These are phyloP conservation scores for Cerastis leucographa DNA, from an alignment of 2,888 invertebrate genomes.

Conservation along the genomic window DNA sequence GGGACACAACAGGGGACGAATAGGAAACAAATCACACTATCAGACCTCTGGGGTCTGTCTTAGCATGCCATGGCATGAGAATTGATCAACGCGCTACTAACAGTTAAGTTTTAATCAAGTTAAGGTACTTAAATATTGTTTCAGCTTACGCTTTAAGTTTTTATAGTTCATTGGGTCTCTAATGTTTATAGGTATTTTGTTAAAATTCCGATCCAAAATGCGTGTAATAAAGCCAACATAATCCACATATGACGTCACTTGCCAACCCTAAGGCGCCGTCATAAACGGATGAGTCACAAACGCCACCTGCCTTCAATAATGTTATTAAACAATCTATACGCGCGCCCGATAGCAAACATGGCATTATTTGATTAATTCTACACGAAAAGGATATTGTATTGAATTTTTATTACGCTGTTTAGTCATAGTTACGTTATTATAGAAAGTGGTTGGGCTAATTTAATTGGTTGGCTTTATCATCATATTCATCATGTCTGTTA, in stretches of 20 bases:
- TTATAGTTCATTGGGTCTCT: too few relatives aligned
- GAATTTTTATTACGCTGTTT: constrained; percentile 62
- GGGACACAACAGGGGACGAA: too few relatives aligned
- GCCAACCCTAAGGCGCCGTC: constrained; percentile 61
- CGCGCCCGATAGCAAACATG: constrained; percentile 61
- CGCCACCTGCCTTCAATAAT: constrained; percentile 74
- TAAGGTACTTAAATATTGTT: too few relatives aligned
- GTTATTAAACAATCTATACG: constrained; percentile 70
- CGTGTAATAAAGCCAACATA: neutral
- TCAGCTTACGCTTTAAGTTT: too few relatives aligned
- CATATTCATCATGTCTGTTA: neutral
- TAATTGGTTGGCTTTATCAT: constrained; percentile 16
- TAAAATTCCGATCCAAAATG: neutral
- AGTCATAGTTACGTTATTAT: constrained; percentile 39
- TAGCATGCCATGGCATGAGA: too few relatives aligned
- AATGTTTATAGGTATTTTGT: too few relatives aligned
- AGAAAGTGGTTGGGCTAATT: constrained; percentile 31
- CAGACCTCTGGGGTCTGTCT: too few relatives aligned
- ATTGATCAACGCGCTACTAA: too few relatives aligned
- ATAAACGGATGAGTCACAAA: constrained; percentile 73
- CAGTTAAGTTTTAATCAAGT: too few relatives aligned
- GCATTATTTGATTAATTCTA: constrained; percentile 71
- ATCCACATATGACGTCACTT: constrained; percentile 26
- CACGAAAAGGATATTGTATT: constrained; percentile 56
- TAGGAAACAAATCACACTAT: too few relatives aligned